Base-by-base conservation (phyloP, 2,113 vertebrate species). In the Chaetorhynchus papuensis region DNA sequence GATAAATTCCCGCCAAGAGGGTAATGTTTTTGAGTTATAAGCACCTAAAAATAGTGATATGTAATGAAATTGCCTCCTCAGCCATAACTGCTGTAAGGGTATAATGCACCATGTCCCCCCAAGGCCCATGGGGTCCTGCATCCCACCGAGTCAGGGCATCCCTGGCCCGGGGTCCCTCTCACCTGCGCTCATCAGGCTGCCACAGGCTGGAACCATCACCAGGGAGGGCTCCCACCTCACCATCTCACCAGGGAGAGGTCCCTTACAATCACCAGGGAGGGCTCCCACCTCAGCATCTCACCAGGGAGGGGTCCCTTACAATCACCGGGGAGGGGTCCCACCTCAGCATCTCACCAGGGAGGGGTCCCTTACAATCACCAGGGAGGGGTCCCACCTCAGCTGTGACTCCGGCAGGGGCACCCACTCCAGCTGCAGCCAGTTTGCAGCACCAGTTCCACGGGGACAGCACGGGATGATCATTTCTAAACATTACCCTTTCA, bases 1-100 rank as follows among this genome's bases (percentile, higher is more conserved):
- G 90, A 93, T 95, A 87, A 84, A 94, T 96, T 96, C 89, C 76
- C 11, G 1, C 76, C 92, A 93, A 82, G 83, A 88, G 65, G 18
- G 60, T 57, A 89, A 84, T 68, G 90, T 28, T 76, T 95, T 89
- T 84, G 92, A 95, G 88, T 35, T 89, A 64, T 18, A 92, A 84
- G 76, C 88, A 71, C 93, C 85, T 92, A 94, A 96, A 94, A 95
- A 84, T 71, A 95, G 90, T 49, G 28, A 5, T 19, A 28, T 4
- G 31, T 71, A 84, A 89, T 65, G 64, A 75, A 89, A 93, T 53
- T 89, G 72, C 77, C 86, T 89, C n/a, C 86, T 93, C 80, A 82
- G 80, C 72, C 65, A 9, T 47, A 50, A 28, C 76, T 87, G 63
- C 75, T 33, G 0, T 6, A 3, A 26, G 1, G 0, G 42, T 21